Evolutionary conservation across 2,888 invertebrate genomes (phyloP).

Genomic region (Sturmia bella): DNA sequence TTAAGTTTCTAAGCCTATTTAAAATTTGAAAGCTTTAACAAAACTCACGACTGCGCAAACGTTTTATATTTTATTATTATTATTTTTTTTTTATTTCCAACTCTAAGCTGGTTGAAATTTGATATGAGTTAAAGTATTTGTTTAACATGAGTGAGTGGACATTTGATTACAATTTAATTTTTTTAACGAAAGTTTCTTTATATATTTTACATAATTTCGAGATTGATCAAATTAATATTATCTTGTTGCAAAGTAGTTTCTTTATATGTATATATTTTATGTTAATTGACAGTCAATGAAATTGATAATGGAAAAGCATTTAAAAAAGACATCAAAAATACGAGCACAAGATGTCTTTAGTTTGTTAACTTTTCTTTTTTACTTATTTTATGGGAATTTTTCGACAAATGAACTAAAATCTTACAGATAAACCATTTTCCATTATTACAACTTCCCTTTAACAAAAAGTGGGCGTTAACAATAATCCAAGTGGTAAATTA

Average conservation of each 20-base stretch:
- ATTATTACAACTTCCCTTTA: no score
- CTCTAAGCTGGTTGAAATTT: conserved; percentile 47
- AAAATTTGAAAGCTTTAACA: conserved; percentile 27
- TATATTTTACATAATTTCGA: conserved; percentile 25
- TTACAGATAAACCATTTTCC: no score
- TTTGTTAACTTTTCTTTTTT: no score
- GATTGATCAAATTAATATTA: conserved; percentile 37
- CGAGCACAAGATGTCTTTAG: no score
- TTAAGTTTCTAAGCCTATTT: conserved; percentile 64
- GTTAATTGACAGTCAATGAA: conserved; percentile 18
- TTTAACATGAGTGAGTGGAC: conserved; percentile 10
- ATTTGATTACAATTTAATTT: conserved; percentile 18
- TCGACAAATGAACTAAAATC: no score
- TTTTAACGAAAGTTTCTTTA: neutral
- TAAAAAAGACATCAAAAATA: conserved; percentile 10
- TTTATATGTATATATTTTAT: conserved; percentile 25
- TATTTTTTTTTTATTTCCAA: conserved; percentile 5
- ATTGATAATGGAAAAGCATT: neutral
- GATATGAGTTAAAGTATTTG: conserved; percentile 33
- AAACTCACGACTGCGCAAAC: neutral
- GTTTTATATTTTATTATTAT: neutral
- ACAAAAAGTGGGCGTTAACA: no score
- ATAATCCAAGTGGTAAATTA: no score
- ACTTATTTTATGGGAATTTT: neutral
- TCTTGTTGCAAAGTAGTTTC: neutral